These are phyloP conservation scores for Cryptus armator DNA, from an alignment of 2,888 invertebrate species.

Conservation along the genomic window DNA sequence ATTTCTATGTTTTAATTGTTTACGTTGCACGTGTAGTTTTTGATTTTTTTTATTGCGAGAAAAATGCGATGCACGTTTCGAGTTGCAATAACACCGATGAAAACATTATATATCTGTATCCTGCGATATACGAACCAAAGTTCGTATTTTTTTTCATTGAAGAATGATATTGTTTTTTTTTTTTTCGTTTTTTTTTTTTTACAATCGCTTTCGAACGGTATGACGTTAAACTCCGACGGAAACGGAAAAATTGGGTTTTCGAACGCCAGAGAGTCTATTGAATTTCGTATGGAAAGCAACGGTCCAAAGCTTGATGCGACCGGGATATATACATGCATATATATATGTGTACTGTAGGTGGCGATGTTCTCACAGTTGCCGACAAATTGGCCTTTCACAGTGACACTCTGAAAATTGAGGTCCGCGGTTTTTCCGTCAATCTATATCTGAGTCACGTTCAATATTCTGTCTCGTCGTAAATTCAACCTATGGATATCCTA, in stretches of 20 bases:
- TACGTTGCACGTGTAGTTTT: neutral
- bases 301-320: slow-evolving; percentile 34
- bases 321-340: slow-evolving; percentile 14
- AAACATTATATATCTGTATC: too few species aligned
- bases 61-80: too few species aligned
- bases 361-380: slow-evolving; percentile 10
- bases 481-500: neutral
- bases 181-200: slow-evolving; percentile 24
- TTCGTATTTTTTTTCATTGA: neutral
- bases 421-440: slow-evolving; percentile 12
- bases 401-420: slow-evolving; percentile 44
- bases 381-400: slow-evolving; percentile 45
- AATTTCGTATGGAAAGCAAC: slow-evolving; percentile 46
- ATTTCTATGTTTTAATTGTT: neutral
- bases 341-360: slow-evolving; percentile 3
- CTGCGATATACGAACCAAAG: neutral
- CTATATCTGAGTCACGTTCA: slow-evolving; percentile 11
- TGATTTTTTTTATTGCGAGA: too few species aligned
- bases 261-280: slow-evolving; percentile 46
- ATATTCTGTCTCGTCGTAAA: neutral
- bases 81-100: too few species aligned
- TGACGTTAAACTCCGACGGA: neutral
- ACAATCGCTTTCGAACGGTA: neutral
- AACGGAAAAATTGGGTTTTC: slow-evolving; percentile 27
- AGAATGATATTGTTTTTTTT: neutral